Base-by-base conservation (phyloP, 1,140 invertebrate species). In the Papilio polyxenes region DNA sequence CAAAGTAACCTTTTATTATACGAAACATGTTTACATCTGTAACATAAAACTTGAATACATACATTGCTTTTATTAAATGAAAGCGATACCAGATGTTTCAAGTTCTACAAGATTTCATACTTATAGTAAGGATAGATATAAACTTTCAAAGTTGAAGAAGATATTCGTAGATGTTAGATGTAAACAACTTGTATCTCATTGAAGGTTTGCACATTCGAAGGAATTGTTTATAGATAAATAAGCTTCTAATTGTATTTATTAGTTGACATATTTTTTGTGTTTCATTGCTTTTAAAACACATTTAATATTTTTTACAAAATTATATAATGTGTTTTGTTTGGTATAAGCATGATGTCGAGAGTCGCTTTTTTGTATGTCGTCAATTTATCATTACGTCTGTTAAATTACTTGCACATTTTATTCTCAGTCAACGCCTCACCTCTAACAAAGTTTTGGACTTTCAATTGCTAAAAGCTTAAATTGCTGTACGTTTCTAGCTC, bases 401-500 rank as follows among this genome's bases (percentile, higher is more conserved):
- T 56, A 56, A 56, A 7, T 56, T 10, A 56, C 4, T 13, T 59
- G 15, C 56, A n/a, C 15, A 1, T 59, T 59, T 59, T 59, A 51
- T 13, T 51, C 10, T 59, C 56, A n/a, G 15, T 59, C 9, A 17
- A n/a, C 56, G 56, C 56, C n/a, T 59, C 56, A 59, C 56, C 56
- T 59, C 59, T 62, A 62, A 62, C 62, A 72, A 72, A 72, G 65
- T 31, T 65, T 31, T 31, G 62, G 62, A 72, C 23, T 7, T 72
- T 72, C 65, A 72, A 72, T 72, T 72, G 65, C 15, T 37, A 72
- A 72, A 37, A 72, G 65, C 23, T 72, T 31, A 72, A 72, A 72
- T 72, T 72, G 31, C 31, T 40, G 23, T 17, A 72, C 65, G 23
- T 11, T 72, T 72, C 7, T 15, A 72, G 31, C 31, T 37, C 65